These are phyloP conservation scores for Chrysina gloriosa DNA, from an alignment of 2,888 invertebrate species.

Conservation along the genomic window DNA sequence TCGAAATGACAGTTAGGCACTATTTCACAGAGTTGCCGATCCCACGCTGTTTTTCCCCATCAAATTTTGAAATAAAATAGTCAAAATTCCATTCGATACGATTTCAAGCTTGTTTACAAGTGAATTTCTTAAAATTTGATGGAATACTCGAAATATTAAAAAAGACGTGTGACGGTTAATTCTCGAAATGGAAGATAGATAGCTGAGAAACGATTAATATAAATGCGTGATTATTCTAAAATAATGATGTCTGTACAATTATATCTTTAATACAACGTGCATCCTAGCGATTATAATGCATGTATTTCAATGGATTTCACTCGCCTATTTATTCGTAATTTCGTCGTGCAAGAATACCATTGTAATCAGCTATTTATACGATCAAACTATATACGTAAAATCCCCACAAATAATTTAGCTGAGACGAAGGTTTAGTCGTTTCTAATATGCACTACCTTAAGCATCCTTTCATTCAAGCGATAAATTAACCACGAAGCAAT, in stretches of 20 bases:
- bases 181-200: background rate
- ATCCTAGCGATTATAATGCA: background rate
- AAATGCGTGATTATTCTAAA: slow-evolving; percentile 37
- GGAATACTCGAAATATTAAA: background rate
- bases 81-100: too few species aligned
- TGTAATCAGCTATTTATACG: background rate
- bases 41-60: too few species aligned
- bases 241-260: slow-evolving; percentile 11
- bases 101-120: too few species aligned
- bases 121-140: background rate
- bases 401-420: slow-evolving; percentile 5
- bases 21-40: too few species aligned
- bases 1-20: too few species aligned
- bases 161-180: background rate
- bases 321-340: background rate
- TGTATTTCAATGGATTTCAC: slow-evolving; percentile 14
- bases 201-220: slow-evolving; percentile 1
- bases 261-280: background rate
- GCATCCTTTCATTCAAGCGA: slow-evolving; percentile 1
- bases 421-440: background rate
- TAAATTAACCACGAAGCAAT: slow-evolving; percentile 42
- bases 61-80: too few species aligned
- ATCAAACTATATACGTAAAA: slow-evolving; percentile 36
- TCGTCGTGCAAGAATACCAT: background rate
- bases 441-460: background rate